phyloP scores from a whole-genome alignment of 2,888 invertebrate genomes.

The Drosophila anomelani region DNA sequence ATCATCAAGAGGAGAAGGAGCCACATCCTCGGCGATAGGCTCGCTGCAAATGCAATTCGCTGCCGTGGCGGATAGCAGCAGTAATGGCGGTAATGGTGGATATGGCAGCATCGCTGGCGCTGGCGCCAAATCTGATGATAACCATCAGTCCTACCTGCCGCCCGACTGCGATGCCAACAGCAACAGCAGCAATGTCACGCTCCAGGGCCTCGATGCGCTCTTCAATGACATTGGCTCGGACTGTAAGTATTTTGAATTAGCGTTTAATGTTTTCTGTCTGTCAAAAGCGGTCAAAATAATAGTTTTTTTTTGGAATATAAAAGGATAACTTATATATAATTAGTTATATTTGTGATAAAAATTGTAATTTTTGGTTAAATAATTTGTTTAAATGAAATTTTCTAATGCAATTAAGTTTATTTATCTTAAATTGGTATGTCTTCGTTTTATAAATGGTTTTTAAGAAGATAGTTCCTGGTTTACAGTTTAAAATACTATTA shows the following conservation, averaged over 20 bases:
- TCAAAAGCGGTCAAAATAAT: constrained; percentile 9
- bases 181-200: constrained; percentile 60
- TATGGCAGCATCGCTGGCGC: constrained; percentile 69
- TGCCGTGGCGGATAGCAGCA: constrained; percentile 58
- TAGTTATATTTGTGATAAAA: neutral
- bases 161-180: constrained; percentile 69
- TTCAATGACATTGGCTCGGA: constrained; percentile 61
- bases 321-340: too few relatives aligned
- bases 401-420: neutral
- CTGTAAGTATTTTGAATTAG: constrained; percentile 50
- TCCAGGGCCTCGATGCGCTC: constrained; percentile 67
- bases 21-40: constrained; percentile 59
- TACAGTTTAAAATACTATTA: neutral
- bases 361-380: neutral
- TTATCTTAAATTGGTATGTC: neutral
- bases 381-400: neutral
- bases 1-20: constrained; percentile 25
- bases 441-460: neutral
- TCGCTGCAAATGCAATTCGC: constrained; percentile 69
- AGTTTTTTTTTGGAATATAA: too few relatives aligned
- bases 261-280: too few relatives aligned
- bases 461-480: too few relatives aligned
- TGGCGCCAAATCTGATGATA: constrained; percentile 71
- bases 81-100: constrained; percentile 38
- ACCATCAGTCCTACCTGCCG: constrained; percentile 56